A percentile compares a stretch with the other conserved stretches of the same genome.
phyloP scores from a whole-genome alignment of 2,113 vertebrate genomes.

The Alexandromys fortis region DNA sequence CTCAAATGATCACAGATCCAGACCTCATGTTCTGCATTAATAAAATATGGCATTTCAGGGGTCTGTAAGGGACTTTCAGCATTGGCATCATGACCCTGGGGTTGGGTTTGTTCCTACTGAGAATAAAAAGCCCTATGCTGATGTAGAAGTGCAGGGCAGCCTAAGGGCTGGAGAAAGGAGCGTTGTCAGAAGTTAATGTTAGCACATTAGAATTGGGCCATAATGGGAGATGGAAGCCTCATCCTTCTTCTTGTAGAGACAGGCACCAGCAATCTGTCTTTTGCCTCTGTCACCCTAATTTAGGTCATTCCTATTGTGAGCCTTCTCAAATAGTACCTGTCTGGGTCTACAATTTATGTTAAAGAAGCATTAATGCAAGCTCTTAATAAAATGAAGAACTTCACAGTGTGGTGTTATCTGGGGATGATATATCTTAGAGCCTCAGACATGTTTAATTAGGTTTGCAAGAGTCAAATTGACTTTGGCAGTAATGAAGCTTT shows the following conservation, averaged over 20 bases:
- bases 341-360: conserved; percentile 89
- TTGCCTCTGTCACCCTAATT: conserved; percentile 87
- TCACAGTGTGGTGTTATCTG: conserved; percentile 88
- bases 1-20: neutral
- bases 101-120: neutral
- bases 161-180: conserved; percentile 15
- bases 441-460: conserved; percentile 90
- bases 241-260: conserved; percentile 86
- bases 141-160: conserved; percentile 57
- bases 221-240: conserved; percentile 87
- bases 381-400: conserved; percentile 92
- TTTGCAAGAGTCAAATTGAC: conserved; percentile 87
- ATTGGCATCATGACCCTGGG: no score
- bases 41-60: no score
- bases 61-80: no score
- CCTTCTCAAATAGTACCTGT: conserved; percentile 89
- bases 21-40: no score
- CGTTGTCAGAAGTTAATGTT: conserved; percentile 82
- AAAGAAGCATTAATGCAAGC: conserved; percentile 89
- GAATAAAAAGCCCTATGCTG: conserved; percentile 44
- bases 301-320: conserved; percentile 88
- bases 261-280: conserved; percentile 87
- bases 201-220: conserved; percentile 81
- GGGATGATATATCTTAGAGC: conserved; percentile 91
- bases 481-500: conserved; percentile 80